These are phyloP conservation scores for Falco berigora DNA, from an alignment of 2,797 vertebrate species.

Conservation along the genomic window DNA sequence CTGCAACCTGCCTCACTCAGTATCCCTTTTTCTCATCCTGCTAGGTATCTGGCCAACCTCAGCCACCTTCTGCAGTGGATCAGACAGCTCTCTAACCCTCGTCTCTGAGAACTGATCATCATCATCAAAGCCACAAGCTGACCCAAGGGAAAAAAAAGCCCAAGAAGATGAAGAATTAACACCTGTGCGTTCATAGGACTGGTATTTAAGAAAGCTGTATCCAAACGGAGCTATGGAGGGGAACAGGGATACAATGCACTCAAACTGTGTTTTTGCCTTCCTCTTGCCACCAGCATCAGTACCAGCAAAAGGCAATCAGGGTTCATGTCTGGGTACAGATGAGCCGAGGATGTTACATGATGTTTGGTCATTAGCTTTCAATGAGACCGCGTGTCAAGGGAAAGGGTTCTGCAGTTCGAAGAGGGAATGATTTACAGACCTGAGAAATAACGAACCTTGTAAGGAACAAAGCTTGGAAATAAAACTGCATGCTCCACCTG, in stretches of 20 bases:
- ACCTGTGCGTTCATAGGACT: not conserved
- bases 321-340: not conserved
- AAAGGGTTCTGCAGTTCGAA: not conserved
- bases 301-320: not conserved
- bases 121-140: not conserved
- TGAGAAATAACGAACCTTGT: constrained; percentile 9
- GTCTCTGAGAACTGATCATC: accelerated
- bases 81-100: not conserved
- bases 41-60: not conserved
- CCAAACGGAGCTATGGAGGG: not conserved
- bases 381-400: not conserved
- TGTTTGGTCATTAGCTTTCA: constrained; percentile 35
- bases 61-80: not conserved
- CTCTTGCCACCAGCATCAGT: not conserved
- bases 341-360: not conserved
- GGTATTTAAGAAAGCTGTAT: not conserved
- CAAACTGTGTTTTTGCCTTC: not conserved
- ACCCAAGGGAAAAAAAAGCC: not conserved
- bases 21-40: not conserved
- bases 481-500: constrained; percentile 33
- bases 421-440: constrained; percentile 20
- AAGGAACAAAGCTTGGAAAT: constrained; percentile 34
- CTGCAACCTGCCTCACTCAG: not conserved
- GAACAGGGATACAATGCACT: not conserved
- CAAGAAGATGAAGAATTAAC: not conserved